Base-by-base conservation (phyloP, 2,888 invertebrate genomes). In the Hypercompe scribonia region DNA sequence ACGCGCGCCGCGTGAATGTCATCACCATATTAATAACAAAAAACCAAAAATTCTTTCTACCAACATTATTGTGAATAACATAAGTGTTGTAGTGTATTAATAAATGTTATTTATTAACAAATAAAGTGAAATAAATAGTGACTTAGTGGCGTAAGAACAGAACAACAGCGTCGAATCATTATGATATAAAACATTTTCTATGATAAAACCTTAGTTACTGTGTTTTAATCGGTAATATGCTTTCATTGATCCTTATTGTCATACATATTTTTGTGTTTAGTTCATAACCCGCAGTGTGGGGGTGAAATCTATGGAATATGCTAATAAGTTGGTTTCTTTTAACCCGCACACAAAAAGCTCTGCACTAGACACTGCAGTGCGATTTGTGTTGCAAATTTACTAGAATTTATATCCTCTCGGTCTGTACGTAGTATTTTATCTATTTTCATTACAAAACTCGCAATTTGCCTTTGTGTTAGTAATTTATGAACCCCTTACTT, bases 301-400 rank as follows among this genome's bases (percentile, higher is more conserved):
- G 90, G 89, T 90, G 87, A 84, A 89, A 90, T 86, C 90, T 87
- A 91, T 93, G 89, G 91, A 92, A 93, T 94, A 95, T 95, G 95
- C 93, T 93, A 94, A 95, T 94, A 90, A 91, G 91, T 88, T 88
- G 90, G 91, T 94, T 94, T 92, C 94, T 94, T 94, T 93, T 89
- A 91, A 90, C 91, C 89, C 92, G 91, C 91, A 91, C 90, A 94
- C 94, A 95, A 95, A 95, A 95, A 95, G 91, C 94, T 93, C 95
- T 95, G 95, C 95, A 95, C 94, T 92, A 91, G 91, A 91, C 90
- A 94, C 95, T 95, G 95, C 95, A 95, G 93, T 95, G 95, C 93
- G 93, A 95, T 95, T 95, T 95, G 94, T 91, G 90, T 94, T 95
- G 95, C 95, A 93, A 95, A 94, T 95, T 94, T 90, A 88, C 78